phyloP scores from a whole-genome alignment of 2,888 invertebrate genomes.

The Lysandra bellargus region DNA sequence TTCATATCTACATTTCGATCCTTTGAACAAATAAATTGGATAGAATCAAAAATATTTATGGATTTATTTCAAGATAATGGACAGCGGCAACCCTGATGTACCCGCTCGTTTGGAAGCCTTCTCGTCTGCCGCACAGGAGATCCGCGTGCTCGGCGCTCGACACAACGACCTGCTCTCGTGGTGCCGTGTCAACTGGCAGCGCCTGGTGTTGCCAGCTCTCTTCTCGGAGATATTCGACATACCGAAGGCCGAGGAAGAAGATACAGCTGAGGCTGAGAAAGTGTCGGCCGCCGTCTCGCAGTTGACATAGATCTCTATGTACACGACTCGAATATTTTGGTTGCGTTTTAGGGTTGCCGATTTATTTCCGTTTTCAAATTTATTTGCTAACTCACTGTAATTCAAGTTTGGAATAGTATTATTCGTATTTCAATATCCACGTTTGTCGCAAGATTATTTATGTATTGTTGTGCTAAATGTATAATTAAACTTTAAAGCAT shows the following conservation, averaged over 20 bases:
- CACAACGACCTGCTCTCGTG: slow-evolving; percentile 93
- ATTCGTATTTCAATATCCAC: too few species aligned
- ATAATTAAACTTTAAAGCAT: too few species aligned
- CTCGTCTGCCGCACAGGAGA: slow-evolving; percentile 79
- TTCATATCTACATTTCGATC: too few species aligned
- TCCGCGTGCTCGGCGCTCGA: slow-evolving; percentile 88
- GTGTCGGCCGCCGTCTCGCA: slow-evolving; percentile 39
- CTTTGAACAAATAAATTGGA: too few species aligned
- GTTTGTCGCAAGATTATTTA: too few species aligned
- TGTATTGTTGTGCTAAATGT: too few species aligned
- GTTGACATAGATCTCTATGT: slow-evolving; percentile 32
- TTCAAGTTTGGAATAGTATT: too few species aligned
- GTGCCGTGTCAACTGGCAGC: slow-evolving; percentile 94
- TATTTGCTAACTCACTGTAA: too few species aligned
- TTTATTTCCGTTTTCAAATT: background rate
- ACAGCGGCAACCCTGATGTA: slow-evolving; percentile 43
- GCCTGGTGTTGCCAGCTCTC: slow-evolving; percentile 92
- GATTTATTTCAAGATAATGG: slow-evolving; percentile 40
- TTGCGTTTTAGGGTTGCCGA: background rate
- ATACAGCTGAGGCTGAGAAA: slow-evolving; percentile 43
- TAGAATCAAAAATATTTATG: background rate
- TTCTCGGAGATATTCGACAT: slow-evolving; percentile 99
- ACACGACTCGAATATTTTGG: slow-evolving; percentile 35
- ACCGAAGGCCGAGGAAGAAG: slow-evolving; percentile 79
- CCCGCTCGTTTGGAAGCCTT: slow-evolving; percentile 56